These are phyloP conservation scores for Caerostris darwini DNA, from an alignment of 1,140 invertebrate species.

Conservation along the genomic window DNA sequence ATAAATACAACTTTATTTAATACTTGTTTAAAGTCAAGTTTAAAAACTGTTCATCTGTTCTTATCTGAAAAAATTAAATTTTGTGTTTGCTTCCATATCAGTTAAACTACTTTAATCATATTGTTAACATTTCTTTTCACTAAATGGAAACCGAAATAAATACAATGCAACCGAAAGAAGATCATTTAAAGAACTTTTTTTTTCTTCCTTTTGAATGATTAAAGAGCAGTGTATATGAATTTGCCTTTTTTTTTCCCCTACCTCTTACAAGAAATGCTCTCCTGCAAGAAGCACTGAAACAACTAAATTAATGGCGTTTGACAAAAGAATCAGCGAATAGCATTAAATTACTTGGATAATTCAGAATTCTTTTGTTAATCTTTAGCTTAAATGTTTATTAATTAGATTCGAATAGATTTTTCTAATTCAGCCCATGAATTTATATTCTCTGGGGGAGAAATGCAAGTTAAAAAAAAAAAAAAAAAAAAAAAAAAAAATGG, in stretches of 20 bases:
- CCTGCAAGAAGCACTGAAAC: not conserved
- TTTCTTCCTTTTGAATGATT: not conserved
- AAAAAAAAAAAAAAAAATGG: not conserved
- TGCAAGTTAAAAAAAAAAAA: not conserved
- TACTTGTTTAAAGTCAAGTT: too few species aligned
- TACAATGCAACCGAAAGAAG: not conserved
- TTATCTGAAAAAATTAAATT: too few species aligned
- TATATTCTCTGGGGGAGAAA: not conserved
- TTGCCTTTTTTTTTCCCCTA: not conserved
- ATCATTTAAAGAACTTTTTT: not conserved
- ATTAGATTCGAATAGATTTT: conserved; percentile 20
- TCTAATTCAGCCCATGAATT: not conserved
- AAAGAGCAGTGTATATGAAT: not conserved
- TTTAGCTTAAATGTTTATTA: conserved; percentile 5
- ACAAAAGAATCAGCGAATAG: not conserved
- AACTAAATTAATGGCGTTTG: not conserved
- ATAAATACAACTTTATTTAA: too few species aligned
- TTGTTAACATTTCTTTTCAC: too few species aligned
- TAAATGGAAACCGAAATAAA: too few species aligned
- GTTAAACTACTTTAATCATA: too few species aligned
- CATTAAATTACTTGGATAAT: not conserved
- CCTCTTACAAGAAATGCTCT: not conserved
- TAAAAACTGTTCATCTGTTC: too few species aligned
- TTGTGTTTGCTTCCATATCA: too few species aligned
- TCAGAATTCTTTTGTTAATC: not conserved